Evolutionary conservation across 2,888 invertebrate species (phyloP).

Genomic region (Bursaphelenchus okinawaensis): DNA sequence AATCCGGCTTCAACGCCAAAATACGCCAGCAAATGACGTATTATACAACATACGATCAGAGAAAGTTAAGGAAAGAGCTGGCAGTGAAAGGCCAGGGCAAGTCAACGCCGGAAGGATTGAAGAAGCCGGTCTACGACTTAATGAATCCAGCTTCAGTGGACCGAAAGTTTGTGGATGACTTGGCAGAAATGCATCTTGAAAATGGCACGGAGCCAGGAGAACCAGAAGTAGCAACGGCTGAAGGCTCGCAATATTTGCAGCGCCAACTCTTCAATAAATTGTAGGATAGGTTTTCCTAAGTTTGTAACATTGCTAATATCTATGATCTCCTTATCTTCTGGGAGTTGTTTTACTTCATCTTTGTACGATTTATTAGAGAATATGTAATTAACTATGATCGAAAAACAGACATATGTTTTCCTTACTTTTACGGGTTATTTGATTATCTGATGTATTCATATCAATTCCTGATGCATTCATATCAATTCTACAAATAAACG

Average conservation of each 20-base stretch:
- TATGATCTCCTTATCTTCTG: no score
- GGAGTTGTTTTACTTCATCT: no score
- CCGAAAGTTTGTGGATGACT: slow-evolving; percentile 9
- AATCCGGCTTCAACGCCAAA: not conserved
- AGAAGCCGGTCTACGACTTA: slow-evolving; percentile 2
- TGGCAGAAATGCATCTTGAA: not conserved
- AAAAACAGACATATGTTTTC: no score
- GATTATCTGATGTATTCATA: no score
- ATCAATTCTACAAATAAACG: no score
- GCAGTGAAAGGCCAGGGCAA: not conserved
- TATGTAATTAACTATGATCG: no score
- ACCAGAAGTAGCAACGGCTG: not conserved
- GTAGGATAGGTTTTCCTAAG: no score
- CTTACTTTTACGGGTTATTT: no score
- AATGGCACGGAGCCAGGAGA: not conserved
- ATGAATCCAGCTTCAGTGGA: slow-evolving; percentile 7
- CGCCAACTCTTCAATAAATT: no score
- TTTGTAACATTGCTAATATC: no score
- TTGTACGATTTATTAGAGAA: no score
- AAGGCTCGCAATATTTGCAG: not conserved
- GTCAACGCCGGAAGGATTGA: not conserved
- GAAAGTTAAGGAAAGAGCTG: not conserved
- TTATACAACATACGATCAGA: not conserved
- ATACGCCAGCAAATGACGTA: not conserved
- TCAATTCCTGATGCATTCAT: no score